A percentile compares a stretch with the other conserved stretches of the same genome.
These are phyloP conservation scores for Callinectes sapidus DNA, from an alignment of 2,888 invertebrate species.

Conservation along the genomic window DNA sequence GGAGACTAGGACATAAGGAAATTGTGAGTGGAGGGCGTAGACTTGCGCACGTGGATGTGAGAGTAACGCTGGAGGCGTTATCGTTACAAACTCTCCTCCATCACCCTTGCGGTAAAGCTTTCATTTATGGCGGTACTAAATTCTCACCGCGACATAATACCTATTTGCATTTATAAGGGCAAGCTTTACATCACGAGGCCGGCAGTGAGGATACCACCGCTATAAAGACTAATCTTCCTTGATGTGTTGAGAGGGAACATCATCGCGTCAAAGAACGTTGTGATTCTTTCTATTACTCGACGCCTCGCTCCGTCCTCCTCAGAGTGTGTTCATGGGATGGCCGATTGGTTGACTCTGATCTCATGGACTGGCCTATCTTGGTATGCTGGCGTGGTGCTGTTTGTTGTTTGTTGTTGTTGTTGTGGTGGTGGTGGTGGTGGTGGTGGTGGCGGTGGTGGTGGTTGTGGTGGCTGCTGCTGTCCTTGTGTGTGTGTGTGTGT, in stretches of 20 bases:
- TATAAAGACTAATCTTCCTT: not conserved
- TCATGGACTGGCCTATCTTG: not conserved
- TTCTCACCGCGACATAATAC: slow-evolving; percentile 23
- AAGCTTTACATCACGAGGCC: not conserved
- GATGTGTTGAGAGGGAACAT: not conserved
- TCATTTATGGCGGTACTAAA: slow-evolving; percentile 16
- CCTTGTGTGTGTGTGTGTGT: slow-evolving; percentile 13
- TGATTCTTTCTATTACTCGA: not conserved
- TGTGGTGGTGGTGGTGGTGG: too few species aligned
- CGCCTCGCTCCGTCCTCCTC: not conserved
- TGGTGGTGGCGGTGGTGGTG: too few species aligned
- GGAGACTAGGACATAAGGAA: not conserved
- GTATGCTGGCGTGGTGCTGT: not conserved
- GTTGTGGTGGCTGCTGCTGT: too few species aligned
- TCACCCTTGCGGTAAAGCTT: slow-evolving; percentile 16
- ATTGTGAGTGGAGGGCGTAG: not conserved
- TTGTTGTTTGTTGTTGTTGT: too few species aligned
- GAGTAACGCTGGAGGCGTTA: not conserved
- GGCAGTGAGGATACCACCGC: not conserved
- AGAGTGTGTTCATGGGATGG: not conserved
- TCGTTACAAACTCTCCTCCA: not conserved
- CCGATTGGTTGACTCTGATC: too few species aligned
- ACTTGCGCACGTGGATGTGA: not conserved
- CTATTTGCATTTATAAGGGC: slow-evolving; percentile 34
- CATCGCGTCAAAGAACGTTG: not conserved